Evolutionary conservation across 1,140 invertebrate species (phyloP), one percentile per base, ranked within the genome.

Genomic region (Zaprionus nigranus): DNA sequence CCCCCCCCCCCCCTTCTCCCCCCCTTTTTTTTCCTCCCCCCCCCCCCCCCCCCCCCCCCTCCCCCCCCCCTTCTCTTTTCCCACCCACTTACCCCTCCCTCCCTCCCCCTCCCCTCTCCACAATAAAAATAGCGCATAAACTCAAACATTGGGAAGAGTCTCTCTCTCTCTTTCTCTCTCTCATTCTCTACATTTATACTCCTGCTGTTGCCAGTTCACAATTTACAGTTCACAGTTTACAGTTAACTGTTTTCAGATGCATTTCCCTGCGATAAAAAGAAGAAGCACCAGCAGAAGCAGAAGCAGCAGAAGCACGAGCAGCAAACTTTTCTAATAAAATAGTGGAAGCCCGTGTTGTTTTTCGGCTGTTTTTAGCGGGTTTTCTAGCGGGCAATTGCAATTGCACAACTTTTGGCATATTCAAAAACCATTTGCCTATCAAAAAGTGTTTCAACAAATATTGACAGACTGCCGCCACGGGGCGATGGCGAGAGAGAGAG

Each of bases 61-160:
- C n/a, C n/a, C n/a, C n/a, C n/a, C n/a, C n/a, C n/a, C n/a, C n/a
- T n/a, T n/a, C n/a, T n/a, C n/a, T n/a, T n/a, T n/a, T n/a, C n/a
- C n/a, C n/a, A n/a, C n/a, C n/a, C n/a, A n/a, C n/a, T n/a, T n/a
- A n/a, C n/a, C n/a, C n/a, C n/a, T n/a, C n/a, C n/a, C n/a, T n/a
- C n/a, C n/a, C n/a, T n/a, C n/a, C n/a, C n/a, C n/a, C n/a, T n/a
- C n/a, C n/a, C n/a, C n/a, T n/a, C n/a, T n/a, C n/a, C n/a, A n/a
- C n/a, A n/a, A n/a, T 88, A 88, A 88, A 88, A 90, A 88, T 88
- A 88, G 84, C 84, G 80, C 78, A 88, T 78, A 88, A 88, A 88
- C 67, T 88, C 84, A 88, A 88, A 88, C 81, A 90, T 88, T 84
- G 71, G 80, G 38, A 49, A 62, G 66, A n/a, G n/a, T n/a, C 62